Conservation (phyloP, 2,888 invertebrate genomes). For the Drosophila parthenogenetica region DNA sequence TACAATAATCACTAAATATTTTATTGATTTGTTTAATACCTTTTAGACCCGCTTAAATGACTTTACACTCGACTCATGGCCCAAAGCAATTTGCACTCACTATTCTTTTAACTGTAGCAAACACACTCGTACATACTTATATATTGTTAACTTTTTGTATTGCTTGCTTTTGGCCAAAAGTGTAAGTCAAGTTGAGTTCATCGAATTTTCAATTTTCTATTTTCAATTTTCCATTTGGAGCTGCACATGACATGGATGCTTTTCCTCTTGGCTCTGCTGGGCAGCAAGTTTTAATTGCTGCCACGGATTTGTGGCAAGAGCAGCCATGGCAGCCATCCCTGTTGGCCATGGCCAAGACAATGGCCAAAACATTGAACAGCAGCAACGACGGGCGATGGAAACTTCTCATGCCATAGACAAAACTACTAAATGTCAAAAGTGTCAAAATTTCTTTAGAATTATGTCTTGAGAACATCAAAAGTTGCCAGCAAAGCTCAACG, state of each 20-base stretch:
- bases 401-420: slow-evolving; percentile 61
- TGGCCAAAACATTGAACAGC: slow-evolving; percentile 38
- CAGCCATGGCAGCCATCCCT: slow-evolving; percentile 3
- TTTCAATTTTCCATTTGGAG: slow-evolving; percentile 46
- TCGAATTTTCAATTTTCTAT: not conserved
- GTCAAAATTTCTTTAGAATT: slow-evolving; percentile 77
- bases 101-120: slow-evolving; percentile 5
- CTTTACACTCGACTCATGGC: slow-evolving; percentile 10
- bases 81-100: slow-evolving; percentile 15
- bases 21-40: slow-evolving; percentile 22
- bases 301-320: slow-evolving; percentile 56
- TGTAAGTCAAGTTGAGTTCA: no score
- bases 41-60: slow-evolving; percentile 13
- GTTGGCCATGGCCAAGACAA: slow-evolving; percentile 48
- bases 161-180: slow-evolving; percentile 41
- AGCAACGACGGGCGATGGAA: slow-evolving; percentile 2
- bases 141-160: slow-evolving; percentile 20
- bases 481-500: slow-evolving; percentile 54
- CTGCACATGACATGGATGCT: slow-evolving; percentile 51
- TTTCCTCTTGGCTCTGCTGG: slow-evolving; percentile 6
- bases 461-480: slow-evolving; percentile 78
- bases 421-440: slow-evolving; percentile 81
- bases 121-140: not conserved
- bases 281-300: slow-evolving; percentile 73
- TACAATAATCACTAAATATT: slow-evolving; percentile 23